Evolutionary conservation across 2,888 invertebrate genomes (phyloP).

Genomic region (Mechanitis mazaeus): DNA sequence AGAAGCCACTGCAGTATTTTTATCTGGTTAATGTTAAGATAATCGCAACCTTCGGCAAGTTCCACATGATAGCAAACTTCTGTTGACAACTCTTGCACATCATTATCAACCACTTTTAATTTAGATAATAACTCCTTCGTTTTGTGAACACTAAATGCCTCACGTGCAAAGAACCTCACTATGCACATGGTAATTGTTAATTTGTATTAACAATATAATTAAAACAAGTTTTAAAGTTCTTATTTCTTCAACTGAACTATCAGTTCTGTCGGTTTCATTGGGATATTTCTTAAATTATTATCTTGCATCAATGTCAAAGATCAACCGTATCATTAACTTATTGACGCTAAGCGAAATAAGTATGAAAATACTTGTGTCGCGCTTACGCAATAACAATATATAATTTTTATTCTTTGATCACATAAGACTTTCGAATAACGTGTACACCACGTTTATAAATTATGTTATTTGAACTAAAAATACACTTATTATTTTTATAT

Average conservation of each 20-base stretch:
- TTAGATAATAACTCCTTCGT: slow-evolving; percentile 75
- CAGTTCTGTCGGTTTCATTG: slow-evolving; percentile 8
- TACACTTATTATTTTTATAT: too few relatives aligned
- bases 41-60: slow-evolving; percentile 62
- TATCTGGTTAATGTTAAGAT: slow-evolving; percentile 77
- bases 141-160: slow-evolving; percentile 78
- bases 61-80: slow-evolving; percentile 91
- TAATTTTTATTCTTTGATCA: slow-evolving; percentile 4
- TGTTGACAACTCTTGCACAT: slow-evolving; percentile 76
- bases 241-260: slow-evolving; percentile 15
- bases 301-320: slow-evolving; percentile 72
- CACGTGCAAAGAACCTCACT: slow-evolving; percentile 78
- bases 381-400: slow-evolving; percentile 60
- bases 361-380: slow-evolving; percentile 37
- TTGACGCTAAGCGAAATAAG: slow-evolving; percentile 56
- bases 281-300: slow-evolving; percentile 27
- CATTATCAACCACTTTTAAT: slow-evolving; percentile 64
- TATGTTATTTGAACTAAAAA: too few relatives aligned
- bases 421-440: too few relatives aligned
- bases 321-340: slow-evolving; percentile 41
- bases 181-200: slow-evolving; percentile 63
- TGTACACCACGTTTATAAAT: too few relatives aligned
- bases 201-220: background rate
- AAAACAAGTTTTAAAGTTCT: background rate
- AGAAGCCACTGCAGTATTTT: slow-evolving; percentile 86